Evolutionary conservation across 2,888 invertebrate genomes (phyloP), one percentile per base, ranked within the genome.

Genomic region (Tenthredo livida): DNA sequence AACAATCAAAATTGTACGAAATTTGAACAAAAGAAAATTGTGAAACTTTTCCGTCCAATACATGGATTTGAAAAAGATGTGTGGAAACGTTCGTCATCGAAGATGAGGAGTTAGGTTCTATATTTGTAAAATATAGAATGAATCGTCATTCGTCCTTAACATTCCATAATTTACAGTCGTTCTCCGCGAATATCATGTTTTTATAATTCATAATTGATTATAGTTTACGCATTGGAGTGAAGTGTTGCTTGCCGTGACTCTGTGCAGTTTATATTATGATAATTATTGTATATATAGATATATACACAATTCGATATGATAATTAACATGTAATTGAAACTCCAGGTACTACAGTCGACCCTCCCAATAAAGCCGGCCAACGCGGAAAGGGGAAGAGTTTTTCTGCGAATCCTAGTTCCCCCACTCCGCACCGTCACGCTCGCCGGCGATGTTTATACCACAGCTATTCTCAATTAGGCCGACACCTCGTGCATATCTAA

Each of bases 71-170:
- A 29, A 29, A 29, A 29, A 29, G 25, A 58, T 58, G 9, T 58
- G 9, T 58, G 33, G 58, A 58, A 58, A 50, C 4, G 17, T 47
- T 47, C 47, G 47, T 12, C 4, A 12, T 40, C 47, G 3, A 15
- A 47, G 47, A 47, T 47, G 17, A 3, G 15, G 15, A 50, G 47
- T 50, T n/a, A 6, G 6, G 9, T 1, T 58, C 21, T 58, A 58
- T 40, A 58, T 58, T n/a, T n/a, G 58, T 21, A 58, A 2, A 58
- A 58, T n/a, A 21, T n/a, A 21, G 9, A 58, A n/a, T 21, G 58
- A 58, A 21, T 58, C 58, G n/a, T 58, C 61, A 61, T 61, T 61
- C 21, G 61, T n/a, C 61, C 61, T 61, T 61, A 9, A 61, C 61
- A 58, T 61, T 61, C 61, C 61, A 61, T 61, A 10, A 21, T 61